Evolutionary conservation across 2,888 invertebrate species (phyloP).

Genomic region (Synergus japonicus): DNA sequence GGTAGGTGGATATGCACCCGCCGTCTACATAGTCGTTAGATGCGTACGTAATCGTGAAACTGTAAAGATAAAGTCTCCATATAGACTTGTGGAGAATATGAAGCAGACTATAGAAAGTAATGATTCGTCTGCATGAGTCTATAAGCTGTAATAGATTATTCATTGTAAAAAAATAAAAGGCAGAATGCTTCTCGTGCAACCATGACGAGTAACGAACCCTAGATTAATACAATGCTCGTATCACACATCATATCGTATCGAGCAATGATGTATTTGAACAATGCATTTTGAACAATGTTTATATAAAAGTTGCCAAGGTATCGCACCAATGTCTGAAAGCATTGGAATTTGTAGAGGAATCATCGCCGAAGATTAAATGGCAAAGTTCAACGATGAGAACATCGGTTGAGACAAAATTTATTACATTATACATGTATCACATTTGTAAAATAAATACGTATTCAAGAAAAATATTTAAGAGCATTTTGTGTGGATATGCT

Average conservation of each 20-base stretch:
- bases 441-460: background rate
- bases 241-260: background rate
- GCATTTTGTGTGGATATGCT: background rate
- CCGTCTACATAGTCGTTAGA: slow-evolving; percentile 35
- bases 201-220: slow-evolving; percentile 32
- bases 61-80: background rate
- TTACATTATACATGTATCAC: background rate
- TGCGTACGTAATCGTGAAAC: slow-evolving; percentile 4
- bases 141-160: background rate
- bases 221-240: background rate
- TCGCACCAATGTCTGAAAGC: background rate
- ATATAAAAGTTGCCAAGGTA: background rate
- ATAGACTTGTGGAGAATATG: no score
- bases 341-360: slow-evolving; percentile 7
- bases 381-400: background rate
- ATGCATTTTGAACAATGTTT: no score
- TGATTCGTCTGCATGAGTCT: no score
- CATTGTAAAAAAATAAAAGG: background rate
- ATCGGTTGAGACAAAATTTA: background rate
- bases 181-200: slow-evolving; percentile 1
- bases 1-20: slow-evolving; percentile 56
- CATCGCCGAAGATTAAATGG: background rate
- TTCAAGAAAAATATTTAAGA: background rate
- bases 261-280: background rate
- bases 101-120: no score